Percentiles rank a stretch among this genome's conserved stretches.
These are phyloP conservation scores for Varanus komodoensis DNA, from an alignment of 2,113 vertebrate species.

Conservation along the genomic window DNA sequence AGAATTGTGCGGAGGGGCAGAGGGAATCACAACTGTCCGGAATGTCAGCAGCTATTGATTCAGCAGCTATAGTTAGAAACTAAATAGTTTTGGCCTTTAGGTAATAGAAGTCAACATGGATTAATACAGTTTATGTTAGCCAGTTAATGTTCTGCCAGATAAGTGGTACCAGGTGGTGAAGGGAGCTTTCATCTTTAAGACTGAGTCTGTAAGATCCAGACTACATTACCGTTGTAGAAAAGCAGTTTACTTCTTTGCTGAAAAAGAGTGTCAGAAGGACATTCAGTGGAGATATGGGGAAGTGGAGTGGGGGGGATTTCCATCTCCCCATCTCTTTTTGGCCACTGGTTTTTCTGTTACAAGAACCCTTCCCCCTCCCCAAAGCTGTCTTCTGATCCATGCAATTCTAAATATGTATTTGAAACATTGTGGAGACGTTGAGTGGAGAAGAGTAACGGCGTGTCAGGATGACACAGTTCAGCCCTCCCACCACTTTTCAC, in stretches of 20 bases:
- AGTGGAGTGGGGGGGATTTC: neutral
- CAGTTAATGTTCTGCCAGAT: conserved; percentile 32
- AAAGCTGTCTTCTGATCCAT: neutral
- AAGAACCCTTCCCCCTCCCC: neutral
- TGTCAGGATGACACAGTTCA: neutral
- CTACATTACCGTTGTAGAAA: neutral
- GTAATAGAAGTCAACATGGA: conserved; percentile 46
- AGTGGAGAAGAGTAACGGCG: neutral
- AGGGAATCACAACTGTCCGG: conserved; percentile 18
- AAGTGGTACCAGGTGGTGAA: conserved; percentile 15
- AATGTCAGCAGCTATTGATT: conserved; percentile 51
- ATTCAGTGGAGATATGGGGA: neutral
- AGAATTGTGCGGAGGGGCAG: neutral
- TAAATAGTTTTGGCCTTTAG: conserved; percentile 55
- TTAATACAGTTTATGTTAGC: conserved; percentile 38
- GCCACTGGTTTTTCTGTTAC: neutral
- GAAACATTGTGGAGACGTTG: neutral
- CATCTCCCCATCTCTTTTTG: neutral
- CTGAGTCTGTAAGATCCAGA: neutral
- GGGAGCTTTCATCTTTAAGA: conserved; percentile 16
- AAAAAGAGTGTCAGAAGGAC: neutral
- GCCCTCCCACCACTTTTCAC: neutral
- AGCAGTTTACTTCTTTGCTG: neutral
- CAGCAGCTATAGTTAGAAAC: conserved; percentile 35
- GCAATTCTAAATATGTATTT: neutral